Evolutionary conservation across 2,113 vertebrate species (phyloP).

Genomic region (Bombycilla garrulus): DNA sequence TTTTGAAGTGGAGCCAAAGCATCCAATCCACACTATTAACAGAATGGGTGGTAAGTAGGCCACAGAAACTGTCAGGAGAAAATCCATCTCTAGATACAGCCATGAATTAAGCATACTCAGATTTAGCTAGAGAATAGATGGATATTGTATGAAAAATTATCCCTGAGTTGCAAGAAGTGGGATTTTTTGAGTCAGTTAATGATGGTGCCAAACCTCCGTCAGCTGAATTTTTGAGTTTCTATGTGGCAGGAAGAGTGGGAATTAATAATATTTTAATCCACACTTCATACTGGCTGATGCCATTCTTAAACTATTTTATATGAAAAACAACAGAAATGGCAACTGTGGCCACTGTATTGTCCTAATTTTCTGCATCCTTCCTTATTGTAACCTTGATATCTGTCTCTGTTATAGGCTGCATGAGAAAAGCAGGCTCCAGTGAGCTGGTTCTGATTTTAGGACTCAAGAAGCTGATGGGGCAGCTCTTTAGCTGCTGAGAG

Average conservation of each 20-base stretch:
- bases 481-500: background rate
- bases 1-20: background rate
- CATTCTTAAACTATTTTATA: background rate
- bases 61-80: background rate
- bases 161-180: background rate
- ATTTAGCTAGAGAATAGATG: background rate
- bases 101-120: background rate
- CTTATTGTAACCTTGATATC: background rate
- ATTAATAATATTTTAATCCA: background rate
- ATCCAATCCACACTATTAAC: background rate
- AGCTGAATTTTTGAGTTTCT: background rate
- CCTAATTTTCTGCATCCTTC: background rate
- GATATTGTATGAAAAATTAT: background rate
- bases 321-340: background rate
- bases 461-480: background rate
- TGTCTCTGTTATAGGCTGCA: background rate
- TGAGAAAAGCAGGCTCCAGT: background rate
- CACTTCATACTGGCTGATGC: background rate
- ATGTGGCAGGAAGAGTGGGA: background rate
- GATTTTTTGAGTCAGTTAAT: background rate
- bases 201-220: background rate
- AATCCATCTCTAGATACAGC: background rate
- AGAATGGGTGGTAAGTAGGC: background rate
- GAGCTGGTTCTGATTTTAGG: background rate
- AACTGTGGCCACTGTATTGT: background rate